Conservation (phyloP, 92 coral and sea anemone species). For the Virgularia gustaviana region DNA sequence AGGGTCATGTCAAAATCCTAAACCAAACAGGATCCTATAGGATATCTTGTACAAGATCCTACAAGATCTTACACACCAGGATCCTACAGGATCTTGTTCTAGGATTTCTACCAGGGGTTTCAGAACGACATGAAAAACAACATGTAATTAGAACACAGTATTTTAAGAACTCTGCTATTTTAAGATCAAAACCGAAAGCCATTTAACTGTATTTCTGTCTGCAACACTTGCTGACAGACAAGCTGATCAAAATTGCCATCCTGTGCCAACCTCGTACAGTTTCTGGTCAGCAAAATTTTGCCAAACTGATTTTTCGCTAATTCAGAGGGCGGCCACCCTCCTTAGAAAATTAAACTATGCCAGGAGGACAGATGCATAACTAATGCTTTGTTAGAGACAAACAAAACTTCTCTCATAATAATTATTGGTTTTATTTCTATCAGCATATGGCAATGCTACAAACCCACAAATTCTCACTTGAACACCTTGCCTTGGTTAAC, state of each 20-base stretch:
- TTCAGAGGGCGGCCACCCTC: slow-evolving; percentile 25
- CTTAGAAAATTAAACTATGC: no score
- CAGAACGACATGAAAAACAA: neutral
- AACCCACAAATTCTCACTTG: slow-evolving; percentile 35
- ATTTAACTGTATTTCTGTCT: no score
- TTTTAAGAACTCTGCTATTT: neutral
- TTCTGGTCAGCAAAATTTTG: slow-evolving; percentile 9
- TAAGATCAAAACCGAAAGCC: slow-evolving; percentile 6
- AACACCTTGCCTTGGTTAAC: slow-evolving; percentile 72
- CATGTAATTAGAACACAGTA: neutral
- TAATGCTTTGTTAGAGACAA: no score
- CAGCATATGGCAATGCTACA: neutral
- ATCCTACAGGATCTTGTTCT: no score
- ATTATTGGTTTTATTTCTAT: slow-evolving; percentile 5
- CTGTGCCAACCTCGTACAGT: slow-evolving; percentile 13
- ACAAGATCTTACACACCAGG: no score
- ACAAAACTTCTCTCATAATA: no score
- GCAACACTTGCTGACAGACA: no score
- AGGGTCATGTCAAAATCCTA: no score
- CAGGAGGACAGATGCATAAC: no score
- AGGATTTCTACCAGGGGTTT: no score
- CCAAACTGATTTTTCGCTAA: slow-evolving; percentile 22
- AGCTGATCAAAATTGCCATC: slow-evolving; percentile 11
- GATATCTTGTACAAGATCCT: no score
- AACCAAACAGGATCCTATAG: no score